phyloP scores from a whole-genome alignment of 2,113 vertebrate species.

The Tringa solitaria region DNA sequence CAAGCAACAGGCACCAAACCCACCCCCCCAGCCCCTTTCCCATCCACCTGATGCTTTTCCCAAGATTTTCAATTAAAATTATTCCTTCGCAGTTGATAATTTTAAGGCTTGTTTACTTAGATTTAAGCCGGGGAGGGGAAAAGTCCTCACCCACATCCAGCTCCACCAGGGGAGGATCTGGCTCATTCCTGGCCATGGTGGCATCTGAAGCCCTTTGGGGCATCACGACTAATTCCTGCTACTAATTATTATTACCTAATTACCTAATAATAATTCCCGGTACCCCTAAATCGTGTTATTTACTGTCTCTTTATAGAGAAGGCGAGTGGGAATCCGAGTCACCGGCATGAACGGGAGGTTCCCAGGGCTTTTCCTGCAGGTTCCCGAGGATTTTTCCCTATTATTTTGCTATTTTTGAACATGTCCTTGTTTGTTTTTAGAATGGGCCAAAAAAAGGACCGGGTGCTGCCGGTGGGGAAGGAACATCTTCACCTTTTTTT shows the following conservation, averaged over 20 bases:
- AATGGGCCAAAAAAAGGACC: neutral
- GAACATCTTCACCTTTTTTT: neutral
- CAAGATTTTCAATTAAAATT: neutral
- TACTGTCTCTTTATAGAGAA: neutral
- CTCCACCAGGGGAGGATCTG: rapidly evolving
- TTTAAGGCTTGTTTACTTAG: rapidly evolving
- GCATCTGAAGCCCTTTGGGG: neutral
- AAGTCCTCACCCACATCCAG: rapidly evolving
- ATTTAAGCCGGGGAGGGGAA: neutral
- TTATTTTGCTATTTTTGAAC: neutral
- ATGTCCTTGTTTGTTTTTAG: neutral
- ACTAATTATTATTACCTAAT: neutral
- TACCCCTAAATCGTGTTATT: too few relatives aligned
- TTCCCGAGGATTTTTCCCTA: neutral
- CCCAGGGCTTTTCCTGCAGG: neutral
- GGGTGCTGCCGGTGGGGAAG: neutral
- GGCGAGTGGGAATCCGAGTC: neutral
- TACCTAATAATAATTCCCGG: neutral
- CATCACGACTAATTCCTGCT: neutral
- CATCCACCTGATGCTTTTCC: neutral
- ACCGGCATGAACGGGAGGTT: rapidly evolving
- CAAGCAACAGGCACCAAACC: neutral
- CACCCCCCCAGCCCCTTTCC: neutral
- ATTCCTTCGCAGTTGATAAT: rapidly evolving
- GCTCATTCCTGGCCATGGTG: rapidly evolving